Evolutionary conservation across 1,140 invertebrate genomes (phyloP), one percentile per base, ranked within the genome.

Genomic region (Himalopsyche phryganea): DNA sequence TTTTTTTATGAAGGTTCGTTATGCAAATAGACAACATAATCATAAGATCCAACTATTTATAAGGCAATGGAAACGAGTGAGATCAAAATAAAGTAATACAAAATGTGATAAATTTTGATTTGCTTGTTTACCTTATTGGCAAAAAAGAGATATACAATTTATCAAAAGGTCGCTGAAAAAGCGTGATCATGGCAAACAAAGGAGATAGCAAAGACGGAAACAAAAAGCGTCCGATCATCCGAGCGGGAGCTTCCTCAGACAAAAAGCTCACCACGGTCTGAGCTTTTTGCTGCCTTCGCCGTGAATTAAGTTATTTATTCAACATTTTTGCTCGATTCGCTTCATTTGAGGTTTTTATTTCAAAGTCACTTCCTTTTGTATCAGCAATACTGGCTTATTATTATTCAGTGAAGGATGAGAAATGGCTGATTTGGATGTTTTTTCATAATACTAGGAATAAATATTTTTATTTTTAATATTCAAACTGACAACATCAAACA

Each of bases 161-260:
- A 50, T 57, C 54, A 57, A 50, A 50, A 57, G 47, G 54, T 45
- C 42, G 17, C 20, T 17, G 38, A 50, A 42, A 57, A 45, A 36
- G 47, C 44, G 6, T 38, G 45, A 55, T 55, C 52, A 28, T 23
- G 45, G 40, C 18, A 54, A 55, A 55, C 32, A 55, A 52, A 55
- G 41, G 10, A 47, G 17, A 11, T 19, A n/a, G 13, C n/a, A 14
- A 2, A 20, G 19, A 23, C 15, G n/a, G n/a, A 50, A 50, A 17
- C 54, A 56, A 56, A 55, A 56, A 48, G 53, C 46, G 11, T 45
- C 47, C 54, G 54, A 57, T 50, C 20, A 57, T 44, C 47, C 54
- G 13, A 14, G 47, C 15, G 4, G 1, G 14, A 57, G 45, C 38
- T 57, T n/a, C 7, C 23, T 0, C 14, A 1, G 42, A 50, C 47